Evolutionary conservation across 2,797 vertebrate species (phyloP), one percentile per base, ranked within the genome.

Genomic region (Acanthurus lineatus): DNA sequence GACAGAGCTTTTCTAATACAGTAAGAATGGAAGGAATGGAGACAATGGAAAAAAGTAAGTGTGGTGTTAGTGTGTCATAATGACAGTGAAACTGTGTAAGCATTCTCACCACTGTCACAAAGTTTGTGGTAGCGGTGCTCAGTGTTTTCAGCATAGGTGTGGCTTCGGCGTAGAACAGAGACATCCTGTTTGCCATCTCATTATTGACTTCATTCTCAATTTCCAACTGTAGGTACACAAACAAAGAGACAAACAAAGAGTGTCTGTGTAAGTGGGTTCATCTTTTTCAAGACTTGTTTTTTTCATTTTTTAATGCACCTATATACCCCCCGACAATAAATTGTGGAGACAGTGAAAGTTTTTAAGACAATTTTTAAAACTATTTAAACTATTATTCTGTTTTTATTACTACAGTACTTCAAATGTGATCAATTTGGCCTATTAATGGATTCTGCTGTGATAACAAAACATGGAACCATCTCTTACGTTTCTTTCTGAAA

Each of bases 141-240:
- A 99, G 96, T 0, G 98, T 99, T 88, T 99, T 99, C 90, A 99
- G 94, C 98, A 99, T 99, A 2, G 98, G 98, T 0, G 98, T 99
- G 70, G 98, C 98, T 91, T 99, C 98, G 3, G 98, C 98, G 20
- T 99, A 99, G 92, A 99, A 99, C 66, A 99, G 95, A 74, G 98
- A 99, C 98, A 99, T 99, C 91, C 97, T 95, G 83, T 99, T 99
- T 73, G 98, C 98, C 98, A 99, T 99, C 93, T 99, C 98, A 6
- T 99, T 99, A 93, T 99, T 99, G 56, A 99, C 98, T 94, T 99
- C 97, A 59, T 94, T 98, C 93, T 99, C 98, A 71, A 99, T 97
- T 88, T 98, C 97, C 95, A 99, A 86, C 98, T 99, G 89, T 20
- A 84, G 59, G 52, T 0, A 4, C 35, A 81, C 45, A 76, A 79